Evolutionary conservation across 2,113 vertebrate genomes (phyloP).

Genomic region (Tupaia chinensis): DNA sequence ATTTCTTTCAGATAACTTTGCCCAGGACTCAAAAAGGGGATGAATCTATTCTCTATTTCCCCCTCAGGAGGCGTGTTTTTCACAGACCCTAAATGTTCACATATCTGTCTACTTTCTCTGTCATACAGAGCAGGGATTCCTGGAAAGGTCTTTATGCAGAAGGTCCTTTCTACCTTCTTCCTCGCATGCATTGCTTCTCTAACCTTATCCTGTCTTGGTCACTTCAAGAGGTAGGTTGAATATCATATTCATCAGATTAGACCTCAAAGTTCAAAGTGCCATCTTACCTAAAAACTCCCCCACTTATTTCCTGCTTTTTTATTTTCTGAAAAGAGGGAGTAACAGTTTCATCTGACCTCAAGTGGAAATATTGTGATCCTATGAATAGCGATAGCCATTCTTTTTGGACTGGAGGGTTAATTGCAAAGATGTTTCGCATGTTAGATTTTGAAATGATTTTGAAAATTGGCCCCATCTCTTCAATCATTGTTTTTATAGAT

Average conservation of each 20-base stretch:
- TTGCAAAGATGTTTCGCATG: neutral
- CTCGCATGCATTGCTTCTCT: neutral
- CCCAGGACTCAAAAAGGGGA: too few relatives aligned
- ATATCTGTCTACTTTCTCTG: neutral
- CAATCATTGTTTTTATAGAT: neutral
- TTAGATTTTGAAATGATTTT: neutral
- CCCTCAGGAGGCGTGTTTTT: neutral
- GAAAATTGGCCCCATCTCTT: neutral
- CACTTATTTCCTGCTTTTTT: neutral
- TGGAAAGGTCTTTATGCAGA: neutral
- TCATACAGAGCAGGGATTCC: neutral
- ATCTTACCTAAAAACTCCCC: neutral
- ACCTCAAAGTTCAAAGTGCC: neutral
- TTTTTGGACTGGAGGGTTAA: neutral
- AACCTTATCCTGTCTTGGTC: neutral
- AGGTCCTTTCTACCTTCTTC: neutral
- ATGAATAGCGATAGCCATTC: neutral
- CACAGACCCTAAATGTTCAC: accelerated
- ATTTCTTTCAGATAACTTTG: neutral
- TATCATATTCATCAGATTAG: neutral
- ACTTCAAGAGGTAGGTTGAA: neutral
- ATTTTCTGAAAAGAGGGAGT: neutral
- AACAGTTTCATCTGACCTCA: neutral
- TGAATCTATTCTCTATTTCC: neutral
- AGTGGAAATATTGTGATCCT: neutral